These are phyloP conservation scores for Caenorhabditis brenneri DNA, from an alignment of 1,140 invertebrate species.

Conservation along the genomic window DNA sequence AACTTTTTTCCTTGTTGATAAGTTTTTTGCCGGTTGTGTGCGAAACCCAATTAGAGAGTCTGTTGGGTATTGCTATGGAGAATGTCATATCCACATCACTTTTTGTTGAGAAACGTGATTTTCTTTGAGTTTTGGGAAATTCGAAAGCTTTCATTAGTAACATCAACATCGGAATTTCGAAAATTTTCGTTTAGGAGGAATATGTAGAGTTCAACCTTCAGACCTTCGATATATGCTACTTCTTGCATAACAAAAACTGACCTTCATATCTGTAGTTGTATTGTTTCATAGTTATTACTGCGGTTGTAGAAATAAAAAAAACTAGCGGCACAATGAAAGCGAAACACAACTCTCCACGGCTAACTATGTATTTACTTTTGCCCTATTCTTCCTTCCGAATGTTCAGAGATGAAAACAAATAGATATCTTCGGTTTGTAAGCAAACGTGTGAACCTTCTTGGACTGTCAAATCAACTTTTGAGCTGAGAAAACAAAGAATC, in stretches of 20 bases:
- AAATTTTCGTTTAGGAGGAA: too few species aligned
- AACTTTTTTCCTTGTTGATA: slow-evolving; percentile 19
- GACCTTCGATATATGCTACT: not conserved
- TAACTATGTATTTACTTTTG: slow-evolving; percentile 35
- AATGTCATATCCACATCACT: not conserved
- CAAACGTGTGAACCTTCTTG: slow-evolving; percentile 21
- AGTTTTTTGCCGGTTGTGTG: slow-evolving; percentile 7
- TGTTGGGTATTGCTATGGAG: not conserved
- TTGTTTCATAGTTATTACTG: not conserved
- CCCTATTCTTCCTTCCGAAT: slow-evolving; percentile 8
- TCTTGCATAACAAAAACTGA: not conserved
- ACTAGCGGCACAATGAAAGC: slow-evolving; percentile 28
- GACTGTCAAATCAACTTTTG: not conserved
- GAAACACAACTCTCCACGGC: slow-evolving; percentile 13
- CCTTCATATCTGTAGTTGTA: slow-evolving; percentile 40
- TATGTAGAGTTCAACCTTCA: not conserved
- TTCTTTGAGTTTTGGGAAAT: not conserved
- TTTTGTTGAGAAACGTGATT: not conserved
- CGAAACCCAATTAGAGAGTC: slow-evolving; percentile 12
- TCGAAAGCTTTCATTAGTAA: not conserved
- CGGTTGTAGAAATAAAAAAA: not conserved
- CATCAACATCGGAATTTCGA: not conserved
- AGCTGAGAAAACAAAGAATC: not conserved
- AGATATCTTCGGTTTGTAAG: slow-evolving; percentile 25
- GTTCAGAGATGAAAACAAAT: slow-evolving; percentile 39